Conservation (phyloP, 2,113 vertebrate species). For the Physeter macrocephalus region DNA sequence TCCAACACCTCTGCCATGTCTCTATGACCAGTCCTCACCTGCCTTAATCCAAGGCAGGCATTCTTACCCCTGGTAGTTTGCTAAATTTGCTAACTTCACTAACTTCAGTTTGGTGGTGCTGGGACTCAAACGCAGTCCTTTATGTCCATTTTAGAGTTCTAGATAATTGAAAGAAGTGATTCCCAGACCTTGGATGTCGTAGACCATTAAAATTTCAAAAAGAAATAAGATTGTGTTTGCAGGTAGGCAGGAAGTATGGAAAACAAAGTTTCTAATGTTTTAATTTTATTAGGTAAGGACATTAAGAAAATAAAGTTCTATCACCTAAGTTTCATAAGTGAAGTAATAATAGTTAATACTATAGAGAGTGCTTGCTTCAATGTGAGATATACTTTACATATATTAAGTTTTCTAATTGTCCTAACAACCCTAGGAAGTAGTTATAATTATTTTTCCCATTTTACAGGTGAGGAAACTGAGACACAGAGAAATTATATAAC, state of each 20-base stretch:
- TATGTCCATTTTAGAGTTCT: not conserved
- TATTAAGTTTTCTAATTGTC: not conserved
- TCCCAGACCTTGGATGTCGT: not conserved
- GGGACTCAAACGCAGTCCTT: not conserved
- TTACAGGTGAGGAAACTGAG: not conserved
- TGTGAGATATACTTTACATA: not conserved
- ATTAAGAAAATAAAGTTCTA: not conserved
- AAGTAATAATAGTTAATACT: not conserved
- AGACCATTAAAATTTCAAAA: conserved; percentile 24
- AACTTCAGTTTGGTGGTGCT: not conserved
- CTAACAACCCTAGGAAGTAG: not conserved
- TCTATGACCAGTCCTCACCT: not conserved
- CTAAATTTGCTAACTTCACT: not conserved
- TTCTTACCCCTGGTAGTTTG: not conserved
- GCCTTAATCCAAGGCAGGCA: not conserved
- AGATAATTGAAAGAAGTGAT: not conserved
- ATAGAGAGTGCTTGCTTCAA: not conserved
- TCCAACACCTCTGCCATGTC: not conserved
- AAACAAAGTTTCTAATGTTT: conserved; percentile 6
- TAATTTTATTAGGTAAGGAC: not conserved
- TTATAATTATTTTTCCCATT: not conserved
- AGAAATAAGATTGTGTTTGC: not conserved
- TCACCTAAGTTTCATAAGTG: not conserved
- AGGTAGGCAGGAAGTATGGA: not conserved
- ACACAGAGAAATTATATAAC: not conserved